Conservation (phyloP, 2,113 vertebrate genomes). For the Bombycilla garrulus region DNA sequence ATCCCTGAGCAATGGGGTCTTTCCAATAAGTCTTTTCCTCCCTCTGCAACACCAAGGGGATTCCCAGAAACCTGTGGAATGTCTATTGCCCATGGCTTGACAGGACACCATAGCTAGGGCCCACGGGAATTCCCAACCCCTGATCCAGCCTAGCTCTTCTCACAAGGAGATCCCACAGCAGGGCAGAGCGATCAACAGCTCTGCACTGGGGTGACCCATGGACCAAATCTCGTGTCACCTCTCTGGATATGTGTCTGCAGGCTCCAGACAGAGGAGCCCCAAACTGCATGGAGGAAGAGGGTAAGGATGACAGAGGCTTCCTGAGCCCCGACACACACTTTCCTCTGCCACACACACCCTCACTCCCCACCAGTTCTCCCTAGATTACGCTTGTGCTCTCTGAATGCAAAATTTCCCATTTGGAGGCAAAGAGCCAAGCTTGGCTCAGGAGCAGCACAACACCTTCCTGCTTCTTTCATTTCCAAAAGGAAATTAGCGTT, state of each 20-base stretch:
- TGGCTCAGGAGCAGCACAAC: not conserved
- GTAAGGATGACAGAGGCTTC: not conserved
- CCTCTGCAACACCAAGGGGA: not conserved
- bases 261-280: not conserved
- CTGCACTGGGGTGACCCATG: fast-evolving
- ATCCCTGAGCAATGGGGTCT: not conserved
- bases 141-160: not conserved
- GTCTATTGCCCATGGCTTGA: not conserved
- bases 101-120: not conserved
- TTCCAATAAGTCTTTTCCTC: fast-evolving
- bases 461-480: not conserved
- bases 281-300: not conserved
- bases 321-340: not conserved
- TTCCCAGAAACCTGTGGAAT: not conserved
- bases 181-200: not conserved
- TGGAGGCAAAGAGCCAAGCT: not conserved
- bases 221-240: fast-evolving
- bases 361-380: not conserved
- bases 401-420: not conserved
- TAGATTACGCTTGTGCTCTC: not conserved
- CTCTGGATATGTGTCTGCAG: fast-evolving
- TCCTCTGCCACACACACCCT: not conserved
- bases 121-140: not conserved
- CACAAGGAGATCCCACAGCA: not conserved
- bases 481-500: constrained; percentile 42